Base-by-base conservation (phyloP, 1,140 invertebrate genomes). In the Stegodyphus mimosarum region DNA sequence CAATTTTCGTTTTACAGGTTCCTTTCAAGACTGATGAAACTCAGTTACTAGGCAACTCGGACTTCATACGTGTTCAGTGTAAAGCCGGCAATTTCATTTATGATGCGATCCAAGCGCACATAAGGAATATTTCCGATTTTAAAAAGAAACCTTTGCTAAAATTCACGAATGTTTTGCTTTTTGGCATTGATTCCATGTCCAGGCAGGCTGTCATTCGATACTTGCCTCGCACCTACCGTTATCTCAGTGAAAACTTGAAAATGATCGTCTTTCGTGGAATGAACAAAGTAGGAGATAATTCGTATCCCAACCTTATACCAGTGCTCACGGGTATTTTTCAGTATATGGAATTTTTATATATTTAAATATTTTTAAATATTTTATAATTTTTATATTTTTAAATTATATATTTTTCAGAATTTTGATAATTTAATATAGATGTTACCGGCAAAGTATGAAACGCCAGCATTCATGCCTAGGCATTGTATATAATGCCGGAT, bases 271-370 rank as follows among this genome's bases (percentile, higher is more conserved):
- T 98, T 1, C 91, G 96, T 89, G 95, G 95, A 86, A 96, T 97
- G 87, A 98, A 98, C 89, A 97, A 98, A 78, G 94, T 98, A 5
- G 97, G 97, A 0, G 97, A 99, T 91, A 97, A 97, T 0, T 98
- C 97, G 0, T 96, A 97, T 0, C 96, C 98, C 88, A 96, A 97
- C 0, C 90, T 98, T 18, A 95, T 98, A 66, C 97, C 97, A 0
- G 95, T 99, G 64, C 91, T 99, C 0, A 98, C 97, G 0, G 93
- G 93, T 49, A 17, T 48, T 67, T 9, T 60, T 60, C 55, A 15
- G 9, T 33, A 33, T 33, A 33, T 33, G 33, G 3, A 1, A 33
- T 33, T 33, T 33, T 33, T 1, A 33, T 33, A 33, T n/a, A n/a
- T n/a, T n/a, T n/a, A n/a, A n/a, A n/a, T n/a, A n/a, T n/a, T n/a